These are phyloP conservation scores for Subacronicta megacephala DNA, from an alignment of 2,888 invertebrate genomes.

Conservation along the genomic window DNA sequence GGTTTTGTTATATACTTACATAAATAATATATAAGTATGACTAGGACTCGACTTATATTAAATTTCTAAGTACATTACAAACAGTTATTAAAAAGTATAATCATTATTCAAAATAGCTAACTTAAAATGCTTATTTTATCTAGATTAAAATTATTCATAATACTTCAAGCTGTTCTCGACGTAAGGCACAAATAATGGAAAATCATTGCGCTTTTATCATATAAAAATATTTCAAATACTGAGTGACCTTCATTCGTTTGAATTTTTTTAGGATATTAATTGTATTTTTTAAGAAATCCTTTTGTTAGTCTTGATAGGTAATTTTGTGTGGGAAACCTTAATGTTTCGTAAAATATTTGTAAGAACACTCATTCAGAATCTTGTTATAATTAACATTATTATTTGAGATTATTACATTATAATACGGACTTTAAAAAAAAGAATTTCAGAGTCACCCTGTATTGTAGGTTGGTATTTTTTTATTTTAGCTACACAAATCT, in stretches of 20 bases:
- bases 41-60: slow-evolving; percentile 53
- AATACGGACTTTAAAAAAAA: not conserved
- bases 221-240: too few species aligned
- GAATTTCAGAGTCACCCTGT: not conserved
- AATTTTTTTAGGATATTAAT: too few species aligned
- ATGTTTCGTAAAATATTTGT: too few species aligned
- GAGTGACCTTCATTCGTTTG: too few species aligned
- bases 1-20: slow-evolving; percentile 12
- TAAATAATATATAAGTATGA: slow-evolving; percentile 50
- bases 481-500: not conserved
- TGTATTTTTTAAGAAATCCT: too few species aligned
- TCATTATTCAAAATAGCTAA: slow-evolving; percentile 30
- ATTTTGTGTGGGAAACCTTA: too few species aligned
- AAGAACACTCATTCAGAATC: too few species aligned
- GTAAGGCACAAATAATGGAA: slow-evolving; percentile 18
- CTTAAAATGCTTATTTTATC: slow-evolving; percentile 50
- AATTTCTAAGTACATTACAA: slow-evolving; percentile 14
- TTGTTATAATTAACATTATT: too few species aligned
- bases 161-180: slow-evolving; percentile 6
- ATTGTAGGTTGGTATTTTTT: not conserved
- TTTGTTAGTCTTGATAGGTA: too few species aligned
- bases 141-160: slow-evolving; percentile 9
- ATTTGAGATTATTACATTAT: too few species aligned
- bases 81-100: slow-evolving; percentile 24
- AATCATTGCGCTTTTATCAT: too few species aligned